These are phyloP conservation scores for Triplophysa rosa DNA, from an alignment of 2,113 vertebrate species.

Conservation along the genomic window DNA sequence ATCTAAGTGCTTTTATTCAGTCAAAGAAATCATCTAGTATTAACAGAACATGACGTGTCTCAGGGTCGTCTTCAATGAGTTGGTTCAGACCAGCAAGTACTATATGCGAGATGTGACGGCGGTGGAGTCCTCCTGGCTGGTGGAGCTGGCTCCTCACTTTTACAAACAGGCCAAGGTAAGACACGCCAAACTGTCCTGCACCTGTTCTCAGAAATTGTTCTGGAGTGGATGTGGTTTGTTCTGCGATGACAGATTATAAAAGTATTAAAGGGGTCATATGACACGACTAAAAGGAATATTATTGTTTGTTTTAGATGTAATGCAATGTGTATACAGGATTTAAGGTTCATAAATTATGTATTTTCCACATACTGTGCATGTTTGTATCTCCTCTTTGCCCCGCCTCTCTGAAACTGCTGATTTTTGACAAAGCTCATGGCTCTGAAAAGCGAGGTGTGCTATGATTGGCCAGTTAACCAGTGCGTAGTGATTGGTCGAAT, in stretches of 20 bases:
- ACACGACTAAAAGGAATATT: no score
- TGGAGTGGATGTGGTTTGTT: neutral
- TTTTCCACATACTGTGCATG: no score
- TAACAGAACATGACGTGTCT: slow-evolving; percentile 10
- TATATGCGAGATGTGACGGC: slow-evolving; percentile 98
- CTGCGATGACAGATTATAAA: neutral
- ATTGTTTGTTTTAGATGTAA: no score
- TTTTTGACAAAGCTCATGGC: no score
- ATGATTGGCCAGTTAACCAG: no score
- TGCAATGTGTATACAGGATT: no score
- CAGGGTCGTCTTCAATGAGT: slow-evolving; percentile 97
- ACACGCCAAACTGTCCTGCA: neutral
- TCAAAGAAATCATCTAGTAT: neutral
- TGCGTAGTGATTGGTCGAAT: no score
- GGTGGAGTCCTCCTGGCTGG: slow-evolving; percentile 90
- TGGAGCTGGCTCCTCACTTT: slow-evolving; percentile 96
- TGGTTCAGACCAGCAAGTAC: slow-evolving; percentile 92
- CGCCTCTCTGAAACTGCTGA: no score
- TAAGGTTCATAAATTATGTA: no score
- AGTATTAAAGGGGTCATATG: no score
- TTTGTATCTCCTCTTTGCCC: no score
- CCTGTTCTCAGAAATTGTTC: neutral
- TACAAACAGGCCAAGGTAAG: slow-evolving; percentile 97
- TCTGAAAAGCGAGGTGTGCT: no score
- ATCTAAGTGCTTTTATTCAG: neutral